Evolutionary conservation across 2,888 invertebrate genomes (phyloP).

Genomic region (Polydrusus pterygomalis): DNA sequence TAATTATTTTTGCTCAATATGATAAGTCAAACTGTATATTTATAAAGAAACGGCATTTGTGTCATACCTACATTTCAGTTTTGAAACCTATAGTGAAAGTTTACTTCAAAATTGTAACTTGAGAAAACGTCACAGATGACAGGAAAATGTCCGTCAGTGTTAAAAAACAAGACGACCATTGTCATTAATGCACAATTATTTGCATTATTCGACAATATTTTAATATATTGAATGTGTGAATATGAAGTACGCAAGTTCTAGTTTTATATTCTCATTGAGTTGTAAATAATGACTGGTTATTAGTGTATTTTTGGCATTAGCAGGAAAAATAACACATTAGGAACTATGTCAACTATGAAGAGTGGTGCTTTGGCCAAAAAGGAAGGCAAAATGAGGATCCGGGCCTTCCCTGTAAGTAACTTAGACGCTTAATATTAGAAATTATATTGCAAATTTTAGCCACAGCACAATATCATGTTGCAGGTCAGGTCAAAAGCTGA

Average conservation of each 20-base stretch:
- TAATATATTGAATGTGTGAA: constrained; percentile 24
- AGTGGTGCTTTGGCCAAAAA: constrained; percentile 87
- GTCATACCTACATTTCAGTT: no score
- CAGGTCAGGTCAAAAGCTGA: constrained; percentile 19
- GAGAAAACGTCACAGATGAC: constrained; percentile 47
- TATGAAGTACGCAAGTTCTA: constrained; percentile 39
- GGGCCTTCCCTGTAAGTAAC: constrained; percentile 95
- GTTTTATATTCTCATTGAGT: constrained; percentile 20
- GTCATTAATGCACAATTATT: constrained; percentile 42
- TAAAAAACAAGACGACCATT: constrained; percentile 49
- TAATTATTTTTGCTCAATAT: not conserved
- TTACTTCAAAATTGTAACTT: constrained; percentile 29
- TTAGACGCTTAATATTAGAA: not conserved
- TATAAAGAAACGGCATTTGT: not conserved
- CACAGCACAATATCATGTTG: constrained; percentile 30
- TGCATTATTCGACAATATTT: constrained; percentile 25
- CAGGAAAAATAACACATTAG: constrained; percentile 57
- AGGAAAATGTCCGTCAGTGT: constrained; percentile 51
- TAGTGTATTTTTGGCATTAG: constrained; percentile 11
- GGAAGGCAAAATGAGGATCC: constrained; percentile 97
- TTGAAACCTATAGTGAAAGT: constrained; percentile 36
- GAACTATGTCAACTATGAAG: constrained; percentile 78
- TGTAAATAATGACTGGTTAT: constrained; percentile 45
- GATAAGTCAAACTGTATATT: not conserved
- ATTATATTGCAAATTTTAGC: constrained; percentile 18